These are phyloP conservation scores for Hypena proboscidalis DNA, from an alignment of 2,888 invertebrate species.

Conservation along the genomic window DNA sequence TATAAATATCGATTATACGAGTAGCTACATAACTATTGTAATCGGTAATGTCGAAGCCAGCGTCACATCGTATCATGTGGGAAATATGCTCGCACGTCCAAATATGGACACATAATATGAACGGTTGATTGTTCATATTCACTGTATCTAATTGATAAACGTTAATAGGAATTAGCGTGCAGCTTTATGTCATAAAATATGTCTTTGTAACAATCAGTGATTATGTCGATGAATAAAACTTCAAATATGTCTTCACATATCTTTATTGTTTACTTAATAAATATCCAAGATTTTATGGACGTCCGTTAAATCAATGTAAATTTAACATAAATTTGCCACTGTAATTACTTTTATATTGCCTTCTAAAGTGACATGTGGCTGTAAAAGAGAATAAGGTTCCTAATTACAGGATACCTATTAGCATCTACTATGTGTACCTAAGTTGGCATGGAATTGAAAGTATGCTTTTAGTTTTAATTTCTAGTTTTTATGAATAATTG, in stretches of 20 bases:
- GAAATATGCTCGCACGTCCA: slow-evolving; percentile 52
- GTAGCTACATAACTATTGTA: slow-evolving; percentile 39
- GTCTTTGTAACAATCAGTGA: slow-evolving; percentile 30
- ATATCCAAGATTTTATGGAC: slow-evolving; percentile 5
- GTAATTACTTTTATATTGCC: no score
- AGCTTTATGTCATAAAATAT: slow-evolving; percentile 43
- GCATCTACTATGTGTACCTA: no score
- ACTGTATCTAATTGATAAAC: slow-evolving; percentile 39
- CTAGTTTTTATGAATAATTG: no score
- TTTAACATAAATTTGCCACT: no score
- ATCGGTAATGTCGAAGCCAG: slow-evolving; percentile 43
- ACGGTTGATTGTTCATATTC: slow-evolving; percentile 37
- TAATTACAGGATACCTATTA: no score
- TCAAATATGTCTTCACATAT: slow-evolving; percentile 23
- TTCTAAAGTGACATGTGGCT: no score
- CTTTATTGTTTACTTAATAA: slow-evolving; percentile 8
- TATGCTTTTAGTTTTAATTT: no score
- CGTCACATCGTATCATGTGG: slow-evolving; percentile 55
- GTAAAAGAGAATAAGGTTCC: no score
- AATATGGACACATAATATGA: slow-evolving; percentile 46
- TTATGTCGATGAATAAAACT: slow-evolving; percentile 32
- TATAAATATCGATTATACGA: neutral
- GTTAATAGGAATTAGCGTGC: slow-evolving; percentile 42
- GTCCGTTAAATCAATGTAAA: slow-evolving; percentile 1
- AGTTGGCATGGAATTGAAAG: no score